These are phyloP conservation scores for Callaeas wilsoni DNA, from an alignment of 2,113 vertebrate genomes.

Conservation along the genomic window DNA sequence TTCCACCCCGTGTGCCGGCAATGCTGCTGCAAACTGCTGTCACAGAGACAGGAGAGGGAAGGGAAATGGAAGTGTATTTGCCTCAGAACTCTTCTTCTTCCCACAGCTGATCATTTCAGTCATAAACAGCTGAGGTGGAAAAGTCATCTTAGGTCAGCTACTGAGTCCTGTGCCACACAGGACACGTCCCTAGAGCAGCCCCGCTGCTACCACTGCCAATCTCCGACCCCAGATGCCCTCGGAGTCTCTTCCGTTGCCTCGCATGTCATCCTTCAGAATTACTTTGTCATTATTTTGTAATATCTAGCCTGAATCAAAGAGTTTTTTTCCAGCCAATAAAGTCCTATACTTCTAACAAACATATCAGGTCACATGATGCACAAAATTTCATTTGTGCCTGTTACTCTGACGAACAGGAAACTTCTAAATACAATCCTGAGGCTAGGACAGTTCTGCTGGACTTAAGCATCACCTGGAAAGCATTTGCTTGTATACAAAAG, in stretches of 20 bases:
- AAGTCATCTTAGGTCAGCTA: not conserved
- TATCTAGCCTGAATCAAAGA: not conserved
- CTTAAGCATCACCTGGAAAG: not conserved
- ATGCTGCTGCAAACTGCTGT: not conserved
- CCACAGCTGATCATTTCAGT: not conserved
- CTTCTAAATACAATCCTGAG: not conserved
- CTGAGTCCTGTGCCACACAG: not conserved
- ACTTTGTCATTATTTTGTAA: not conserved
- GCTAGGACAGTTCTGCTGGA: not conserved
- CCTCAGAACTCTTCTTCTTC: not conserved
- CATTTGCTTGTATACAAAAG: not conserved
- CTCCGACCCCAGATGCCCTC: fast-evolving
- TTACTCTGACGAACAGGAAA: not conserved
- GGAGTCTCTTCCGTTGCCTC: not conserved
- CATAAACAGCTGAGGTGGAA: not conserved
- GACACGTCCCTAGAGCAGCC: not conserved
- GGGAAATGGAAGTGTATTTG: not conserved
- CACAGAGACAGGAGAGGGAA: not conserved
- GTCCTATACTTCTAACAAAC: not conserved
- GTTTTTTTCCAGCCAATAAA: not conserved
- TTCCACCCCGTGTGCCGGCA: not conserved
- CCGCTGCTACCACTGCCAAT: not conserved
- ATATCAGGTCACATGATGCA: not conserved
- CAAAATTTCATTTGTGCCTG: not conserved
- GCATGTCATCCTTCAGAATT: not conserved